phyloP scores from a whole-genome alignment of 1,140 invertebrate species.

The Anastatus disparis region DNA sequence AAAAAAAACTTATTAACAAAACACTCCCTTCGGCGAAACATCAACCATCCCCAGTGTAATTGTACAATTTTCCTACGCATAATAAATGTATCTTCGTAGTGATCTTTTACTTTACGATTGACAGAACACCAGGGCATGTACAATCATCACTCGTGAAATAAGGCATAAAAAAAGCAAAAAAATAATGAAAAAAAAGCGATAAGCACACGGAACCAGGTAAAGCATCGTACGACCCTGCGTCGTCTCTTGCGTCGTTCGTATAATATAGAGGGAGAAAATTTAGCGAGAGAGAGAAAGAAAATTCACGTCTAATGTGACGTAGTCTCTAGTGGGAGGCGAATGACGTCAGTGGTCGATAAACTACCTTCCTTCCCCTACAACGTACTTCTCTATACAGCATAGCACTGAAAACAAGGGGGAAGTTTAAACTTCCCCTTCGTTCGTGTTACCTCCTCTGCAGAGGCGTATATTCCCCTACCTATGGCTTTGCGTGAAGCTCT shows the following conservation, averaged over 20 bases:
- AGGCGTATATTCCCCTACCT: not conserved
- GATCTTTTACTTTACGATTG: no score
- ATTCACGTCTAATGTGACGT: slow-evolving; percentile 40
- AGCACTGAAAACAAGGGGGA: no score
- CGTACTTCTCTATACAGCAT: not conserved
- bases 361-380: slow-evolving; percentile 28
- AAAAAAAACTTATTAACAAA: no score
- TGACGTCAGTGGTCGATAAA: slow-evolving; percentile 61
- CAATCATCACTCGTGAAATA: no score
- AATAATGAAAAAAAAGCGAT: not conserved
- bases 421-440: no score
- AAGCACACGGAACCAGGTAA: not conserved
- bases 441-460: not conserved
- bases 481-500: slow-evolving; percentile 32
- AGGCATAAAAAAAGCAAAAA: not conserved
- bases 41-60: no score
- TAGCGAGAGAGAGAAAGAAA: no score
- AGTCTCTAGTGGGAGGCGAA: slow-evolving; percentile 24
- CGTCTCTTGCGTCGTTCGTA: no score
- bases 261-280: no score
- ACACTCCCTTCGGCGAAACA: no score
- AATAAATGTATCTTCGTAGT: no score
- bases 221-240: not conserved
- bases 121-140: not conserved
- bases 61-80: no score